Percentiles rank a stretch among this genome's conserved stretches.
These are phyloP conservation scores for Gallinago paraguaiae DNA, from an alignment of 2,113 vertebrate species.

Conservation along the genomic window DNA sequence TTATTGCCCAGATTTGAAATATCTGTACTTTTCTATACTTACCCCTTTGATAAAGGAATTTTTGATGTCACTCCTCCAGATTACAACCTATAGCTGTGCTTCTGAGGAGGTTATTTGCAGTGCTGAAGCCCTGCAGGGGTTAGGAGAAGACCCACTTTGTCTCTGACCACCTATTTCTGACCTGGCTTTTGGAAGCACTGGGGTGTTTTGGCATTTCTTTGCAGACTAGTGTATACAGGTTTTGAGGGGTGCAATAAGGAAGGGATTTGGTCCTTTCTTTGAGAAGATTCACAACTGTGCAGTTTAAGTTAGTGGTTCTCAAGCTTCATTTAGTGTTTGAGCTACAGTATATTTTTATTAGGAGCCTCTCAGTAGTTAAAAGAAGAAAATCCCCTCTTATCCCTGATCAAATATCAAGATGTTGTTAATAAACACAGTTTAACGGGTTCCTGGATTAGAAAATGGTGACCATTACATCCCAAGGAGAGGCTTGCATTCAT, in stretches of 20 bases:
- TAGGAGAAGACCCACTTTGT: neutral
- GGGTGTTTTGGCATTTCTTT: neutral
- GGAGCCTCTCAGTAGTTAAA: neutral
- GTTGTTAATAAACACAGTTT: neutral
- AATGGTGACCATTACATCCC: neutral
- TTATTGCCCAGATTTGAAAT: neutral
- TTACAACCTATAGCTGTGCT: neutral
- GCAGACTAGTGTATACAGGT: neutral
- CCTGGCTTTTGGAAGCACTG: neutral
- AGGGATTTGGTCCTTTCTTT: neutral
- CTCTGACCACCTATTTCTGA: neutral
- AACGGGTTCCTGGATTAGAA: neutral
- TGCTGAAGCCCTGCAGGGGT: neutral
- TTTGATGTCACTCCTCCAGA: rapidly evolving
- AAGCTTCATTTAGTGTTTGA: neutral
- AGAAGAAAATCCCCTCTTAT: neutral
- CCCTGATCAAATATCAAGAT: neutral
- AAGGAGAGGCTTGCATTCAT: neutral
- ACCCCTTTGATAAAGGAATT: rapidly evolving
- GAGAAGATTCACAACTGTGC: neutral
- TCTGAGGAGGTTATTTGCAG: neutral
- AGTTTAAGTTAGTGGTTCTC: neutral
- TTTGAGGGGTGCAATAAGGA: neutral
- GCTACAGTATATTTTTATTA: neutral
- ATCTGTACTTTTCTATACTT: neutral